Percentiles rank a stretch among this genome's conserved stretches.
These are phyloP conservation scores for Glomeris maerens DNA, from an alignment of 1,140 invertebrate species.

Conservation along the genomic window DNA sequence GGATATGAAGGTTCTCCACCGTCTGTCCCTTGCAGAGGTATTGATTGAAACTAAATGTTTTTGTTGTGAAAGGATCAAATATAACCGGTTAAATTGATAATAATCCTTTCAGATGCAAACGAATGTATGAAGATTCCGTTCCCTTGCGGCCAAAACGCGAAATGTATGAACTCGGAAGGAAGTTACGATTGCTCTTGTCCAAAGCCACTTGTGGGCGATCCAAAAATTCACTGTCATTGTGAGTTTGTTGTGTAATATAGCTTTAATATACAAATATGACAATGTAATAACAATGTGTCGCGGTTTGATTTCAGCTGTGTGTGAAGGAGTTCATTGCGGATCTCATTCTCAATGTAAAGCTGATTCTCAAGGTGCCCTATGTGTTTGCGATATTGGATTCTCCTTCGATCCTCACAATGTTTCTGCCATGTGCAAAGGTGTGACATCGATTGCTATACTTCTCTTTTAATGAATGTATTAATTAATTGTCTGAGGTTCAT, in stretches of 20 bases:
- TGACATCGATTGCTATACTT: slow-evolving; percentile 16
- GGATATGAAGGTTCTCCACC: slow-evolving; percentile 74
- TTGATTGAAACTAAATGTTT: neutral
- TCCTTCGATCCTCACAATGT: slow-evolving; percentile 78
- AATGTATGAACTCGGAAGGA: slow-evolving; percentile 28
- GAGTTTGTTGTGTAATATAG: slow-evolving; percentile 20
- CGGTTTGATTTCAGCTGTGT: slow-evolving; percentile 47
- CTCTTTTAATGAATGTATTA: slow-evolving; percentile 14
- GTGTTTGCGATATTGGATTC: slow-evolving; percentile 84
- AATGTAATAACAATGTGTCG: slow-evolving; percentile 3
- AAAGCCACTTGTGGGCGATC: slow-evolving; percentile 25
- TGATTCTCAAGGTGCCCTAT: slow-evolving; percentile 75
- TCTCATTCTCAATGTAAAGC: slow-evolving; percentile 75
- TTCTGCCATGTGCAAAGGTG: slow-evolving; percentile 67
- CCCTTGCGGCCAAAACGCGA: slow-evolving; percentile 30
- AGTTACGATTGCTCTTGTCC: slow-evolving; percentile 28
- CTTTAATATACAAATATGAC: neutral
- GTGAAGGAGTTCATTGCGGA: slow-evolving; percentile 77
- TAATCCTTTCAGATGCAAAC: slow-evolving; percentile 27
- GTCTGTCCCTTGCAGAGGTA: slow-evolving; percentile 57
- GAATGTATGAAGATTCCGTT: slow-evolving; percentile 30
- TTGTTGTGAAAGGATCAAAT: too few relatives aligned
- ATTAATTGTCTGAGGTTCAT: slow-evolving; percentile 16
- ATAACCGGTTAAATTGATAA: slow-evolving; percentile 1
- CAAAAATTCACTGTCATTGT: slow-evolving; percentile 28